Evolutionary conservation across 2,113 vertebrate species (phyloP).

Genomic region (Carlito syrichta): DNA sequence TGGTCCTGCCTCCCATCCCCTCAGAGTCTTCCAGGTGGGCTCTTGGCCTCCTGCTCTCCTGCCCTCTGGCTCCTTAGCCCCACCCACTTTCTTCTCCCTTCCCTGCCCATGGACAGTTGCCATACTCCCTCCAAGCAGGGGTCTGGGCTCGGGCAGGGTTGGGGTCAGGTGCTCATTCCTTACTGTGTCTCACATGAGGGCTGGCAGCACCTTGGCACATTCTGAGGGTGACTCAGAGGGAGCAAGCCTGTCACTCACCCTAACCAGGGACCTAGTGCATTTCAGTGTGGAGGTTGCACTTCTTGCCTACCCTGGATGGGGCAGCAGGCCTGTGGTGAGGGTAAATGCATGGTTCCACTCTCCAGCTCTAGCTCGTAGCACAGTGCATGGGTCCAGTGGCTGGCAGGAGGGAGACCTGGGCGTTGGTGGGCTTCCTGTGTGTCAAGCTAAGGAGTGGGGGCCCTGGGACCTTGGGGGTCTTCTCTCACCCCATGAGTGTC

Average conservation of each 20-base stretch:
- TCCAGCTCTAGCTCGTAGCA: neutral
- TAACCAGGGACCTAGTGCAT: no score
- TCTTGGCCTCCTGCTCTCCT: neutral
- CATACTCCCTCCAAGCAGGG: neutral
- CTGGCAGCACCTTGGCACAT: neutral
- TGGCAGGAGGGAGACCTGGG: neutral
- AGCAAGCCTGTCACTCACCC: neutral
- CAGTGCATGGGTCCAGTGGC: accelerated
- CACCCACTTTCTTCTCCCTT: neutral
- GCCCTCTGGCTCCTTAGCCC: neutral
- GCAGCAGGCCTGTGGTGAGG: neutral
- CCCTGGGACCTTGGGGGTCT: neutral
- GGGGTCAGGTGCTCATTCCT: no score
- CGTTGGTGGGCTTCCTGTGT: neutral
- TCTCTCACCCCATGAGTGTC: accelerated
- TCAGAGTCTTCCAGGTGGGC: neutral
- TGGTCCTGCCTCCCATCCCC: neutral
- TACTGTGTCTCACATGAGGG: neutral
- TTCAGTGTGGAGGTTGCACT: neutral
- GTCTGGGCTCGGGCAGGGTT: neutral
- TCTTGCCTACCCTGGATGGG: neutral
- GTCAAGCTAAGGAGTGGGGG: no score
- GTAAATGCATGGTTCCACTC: neutral
- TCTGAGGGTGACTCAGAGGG: neutral
- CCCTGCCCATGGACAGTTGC: accelerated